Base-by-base conservation (phyloP, 1,140 invertebrate genomes). In the Drosophila lini region DNA sequence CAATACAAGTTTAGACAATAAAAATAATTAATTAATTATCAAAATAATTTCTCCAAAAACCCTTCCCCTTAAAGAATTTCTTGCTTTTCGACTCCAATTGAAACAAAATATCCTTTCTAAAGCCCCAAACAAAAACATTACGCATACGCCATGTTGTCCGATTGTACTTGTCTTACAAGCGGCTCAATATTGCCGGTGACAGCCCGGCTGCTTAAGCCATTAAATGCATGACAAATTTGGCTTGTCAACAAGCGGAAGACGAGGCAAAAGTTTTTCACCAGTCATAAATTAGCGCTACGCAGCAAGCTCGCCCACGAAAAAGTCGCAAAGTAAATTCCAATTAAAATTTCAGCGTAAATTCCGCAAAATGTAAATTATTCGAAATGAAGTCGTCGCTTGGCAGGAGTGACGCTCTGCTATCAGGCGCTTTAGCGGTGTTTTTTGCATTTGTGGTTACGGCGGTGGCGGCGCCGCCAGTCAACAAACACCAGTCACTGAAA, bases 351-450 rank as follows among this genome's bases (percentile, higher is more conserved):
- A 84, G 70, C 80, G 78, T 79, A 89, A 89, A 89, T 84, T 79
- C 84, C 84, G 82, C 78, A 89, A 81, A 89, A 89, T 89, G 85
- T 89, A 89, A 89, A 89, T 89, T 89, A 89, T 89, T 86, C 68
- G 80, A 83, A 86, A 86, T 86, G 84, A 86, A 86, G 76, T 86
- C 77, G 80, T 81, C 62, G 68, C 22, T 58, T 64, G 78, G 47
- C 61, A 61, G 58, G 53, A 52, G 48, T 56, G 47, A 38, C 59
- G 45, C 62, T 60, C 9, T 13, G 34, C 36, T 34, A 55, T 59
- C 60, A 36, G 61, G 48, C 25, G 50, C 41, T 57, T 28, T 41
- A 67, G 41, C 44, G 71, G 32, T 75, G 74, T 86, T 86, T 75
- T 75, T 85, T 78, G 47, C 75, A 57, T 80, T 61, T 86, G 82